A percentile compares a stretch with the other conserved stretches of the same genome.
These are phyloP conservation scores for Chironomus riparius DNA, from an alignment of 2,888 invertebrate species.

Conservation along the genomic window DNA sequence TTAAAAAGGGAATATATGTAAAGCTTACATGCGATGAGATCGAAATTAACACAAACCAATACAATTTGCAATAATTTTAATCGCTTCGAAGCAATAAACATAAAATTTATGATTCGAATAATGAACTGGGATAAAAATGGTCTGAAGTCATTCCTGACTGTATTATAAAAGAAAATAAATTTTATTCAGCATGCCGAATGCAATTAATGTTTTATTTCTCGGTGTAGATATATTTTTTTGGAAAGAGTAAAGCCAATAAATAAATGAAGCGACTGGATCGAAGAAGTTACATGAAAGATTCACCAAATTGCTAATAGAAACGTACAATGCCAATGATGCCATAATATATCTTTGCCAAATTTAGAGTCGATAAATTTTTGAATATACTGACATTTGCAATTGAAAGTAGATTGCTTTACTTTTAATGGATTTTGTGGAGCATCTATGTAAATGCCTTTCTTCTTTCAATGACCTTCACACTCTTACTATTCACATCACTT, in stretches of 20 bases:
- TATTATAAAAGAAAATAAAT: not conserved
- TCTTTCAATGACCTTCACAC: not conserved
- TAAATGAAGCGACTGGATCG: too few relatives aligned
- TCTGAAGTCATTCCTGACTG: not conserved
- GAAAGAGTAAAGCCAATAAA: not conserved
- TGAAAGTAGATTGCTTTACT: not conserved
- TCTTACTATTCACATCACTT: not conserved
- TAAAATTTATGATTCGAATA: constrained; percentile 25
- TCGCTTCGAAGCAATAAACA: constrained; percentile 22
- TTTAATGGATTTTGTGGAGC: not conserved
- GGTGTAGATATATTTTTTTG: not conserved
- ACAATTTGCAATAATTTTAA: constrained; percentile 17
- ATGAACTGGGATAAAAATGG: constrained; percentile 24
- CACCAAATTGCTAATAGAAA: not conserved
- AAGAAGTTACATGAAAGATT: too few relatives aligned
- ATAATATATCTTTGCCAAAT: not conserved
- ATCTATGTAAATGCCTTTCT: not conserved
- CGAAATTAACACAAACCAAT: not conserved
- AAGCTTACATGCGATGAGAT: not conserved
- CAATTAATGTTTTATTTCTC: not conserved
- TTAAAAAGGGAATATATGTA: not conserved
- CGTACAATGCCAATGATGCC: not conserved
- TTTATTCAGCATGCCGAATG: not conserved
- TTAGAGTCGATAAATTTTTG: not conserved
- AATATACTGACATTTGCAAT: not conserved